A percentile compares a stretch with the other conserved stretches of the same genome.
phyloP scores from a whole-genome alignment of 2,888 invertebrate species.

The Chesias legatella region DNA sequence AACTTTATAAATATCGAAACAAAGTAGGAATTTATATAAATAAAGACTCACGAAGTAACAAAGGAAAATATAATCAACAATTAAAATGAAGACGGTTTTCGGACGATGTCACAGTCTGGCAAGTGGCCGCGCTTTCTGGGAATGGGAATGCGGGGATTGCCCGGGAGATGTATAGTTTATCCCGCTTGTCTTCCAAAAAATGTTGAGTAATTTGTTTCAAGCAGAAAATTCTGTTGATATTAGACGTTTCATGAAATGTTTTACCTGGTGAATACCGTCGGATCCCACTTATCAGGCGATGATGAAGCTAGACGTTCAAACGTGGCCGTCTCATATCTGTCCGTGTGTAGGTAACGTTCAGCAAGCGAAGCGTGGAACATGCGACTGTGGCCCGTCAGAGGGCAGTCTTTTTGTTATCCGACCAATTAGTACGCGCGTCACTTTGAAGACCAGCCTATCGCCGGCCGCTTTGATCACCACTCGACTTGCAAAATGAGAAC shows the following conservation, averaged over 20 bases:
- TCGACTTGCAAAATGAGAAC: constrained; percentile 55
- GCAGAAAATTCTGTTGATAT: neutral
- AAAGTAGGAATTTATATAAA: constrained; percentile 23
- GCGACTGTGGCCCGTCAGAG: constrained; percentile 38
- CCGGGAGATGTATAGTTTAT: constrained; percentile 24
- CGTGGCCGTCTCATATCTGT: constrained; percentile 28
- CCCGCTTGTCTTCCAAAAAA: constrained; percentile 10
- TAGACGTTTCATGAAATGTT: neutral
- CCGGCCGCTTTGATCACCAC: constrained; percentile 61
- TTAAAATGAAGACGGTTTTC: constrained; percentile 23
- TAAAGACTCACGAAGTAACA: constrained; percentile 30
- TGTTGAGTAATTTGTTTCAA: neutral
- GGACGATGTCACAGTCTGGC: constrained; percentile 31
- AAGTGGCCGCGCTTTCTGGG: constrained; percentile 27
- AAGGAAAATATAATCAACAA: constrained; percentile 36
- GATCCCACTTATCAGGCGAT: too few relatives aligned
- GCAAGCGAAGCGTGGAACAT: constrained; percentile 27
- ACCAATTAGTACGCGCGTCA: constrained; percentile 68
- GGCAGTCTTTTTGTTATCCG: constrained; percentile 53
- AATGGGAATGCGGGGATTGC: constrained; percentile 35
- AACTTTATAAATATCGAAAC: constrained; percentile 23
- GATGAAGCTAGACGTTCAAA: neutral
- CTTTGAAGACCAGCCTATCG: constrained; percentile 49
- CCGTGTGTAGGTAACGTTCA: constrained; percentile 30
- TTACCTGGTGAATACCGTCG: too few relatives aligned